Conservation (phyloP, 2,888 invertebrate species). For the Drosophila anceps region DNA sequence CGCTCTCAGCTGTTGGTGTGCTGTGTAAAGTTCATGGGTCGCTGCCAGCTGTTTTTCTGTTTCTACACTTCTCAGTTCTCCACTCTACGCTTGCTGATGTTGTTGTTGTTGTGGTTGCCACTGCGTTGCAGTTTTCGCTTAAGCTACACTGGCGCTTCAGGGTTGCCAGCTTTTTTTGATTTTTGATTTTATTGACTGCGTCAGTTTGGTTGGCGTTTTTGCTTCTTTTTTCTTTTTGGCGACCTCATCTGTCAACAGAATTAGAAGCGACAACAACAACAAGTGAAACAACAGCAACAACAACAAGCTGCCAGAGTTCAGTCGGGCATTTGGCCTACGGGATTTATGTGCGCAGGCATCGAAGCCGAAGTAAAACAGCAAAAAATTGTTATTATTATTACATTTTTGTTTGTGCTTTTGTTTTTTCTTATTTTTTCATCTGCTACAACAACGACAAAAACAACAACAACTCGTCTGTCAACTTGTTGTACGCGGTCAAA, state of each 20-base stretch:
- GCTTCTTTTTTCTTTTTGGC: slow-evolving; percentile 51
- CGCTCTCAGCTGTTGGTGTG: slow-evolving; percentile 16
- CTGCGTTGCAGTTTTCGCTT: slow-evolving; percentile 66
- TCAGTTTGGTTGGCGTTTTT: slow-evolving; percentile 58
- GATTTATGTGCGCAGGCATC: slow-evolving; percentile 43
- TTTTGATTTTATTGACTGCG: slow-evolving; percentile 57
- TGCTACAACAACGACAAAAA: slow-evolving; percentile 31
- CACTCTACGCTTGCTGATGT: slow-evolving; percentile 14
- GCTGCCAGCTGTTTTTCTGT: slow-evolving; percentile 41
- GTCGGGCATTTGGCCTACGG: slow-evolving; percentile 48
- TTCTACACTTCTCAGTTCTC: slow-evolving; percentile 7
- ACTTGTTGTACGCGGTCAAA: slow-evolving; percentile 81
- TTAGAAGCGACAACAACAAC: slow-evolving; percentile 70
- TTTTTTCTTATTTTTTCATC: slow-evolving; percentile 50
- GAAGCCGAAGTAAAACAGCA: slow-evolving; percentile 48
- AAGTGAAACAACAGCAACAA: slow-evolving; percentile 26
- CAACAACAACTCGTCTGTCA: slow-evolving; percentile 60
- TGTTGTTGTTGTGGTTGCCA: slow-evolving; percentile 35
- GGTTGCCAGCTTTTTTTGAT: slow-evolving; percentile 69
- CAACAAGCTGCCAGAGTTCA: slow-evolving; percentile 37
- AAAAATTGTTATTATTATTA: slow-evolving; percentile 71
- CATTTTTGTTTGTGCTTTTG: slow-evolving; percentile 61
- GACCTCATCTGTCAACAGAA: slow-evolving; percentile 80
- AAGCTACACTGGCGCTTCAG: slow-evolving; percentile 69
- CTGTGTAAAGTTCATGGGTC: slow-evolving; percentile 78